phyloP scores from a whole-genome alignment of 37 sponge, comb jelly and placozoan genomes.

The Lycopodina hypogea region DNA sequence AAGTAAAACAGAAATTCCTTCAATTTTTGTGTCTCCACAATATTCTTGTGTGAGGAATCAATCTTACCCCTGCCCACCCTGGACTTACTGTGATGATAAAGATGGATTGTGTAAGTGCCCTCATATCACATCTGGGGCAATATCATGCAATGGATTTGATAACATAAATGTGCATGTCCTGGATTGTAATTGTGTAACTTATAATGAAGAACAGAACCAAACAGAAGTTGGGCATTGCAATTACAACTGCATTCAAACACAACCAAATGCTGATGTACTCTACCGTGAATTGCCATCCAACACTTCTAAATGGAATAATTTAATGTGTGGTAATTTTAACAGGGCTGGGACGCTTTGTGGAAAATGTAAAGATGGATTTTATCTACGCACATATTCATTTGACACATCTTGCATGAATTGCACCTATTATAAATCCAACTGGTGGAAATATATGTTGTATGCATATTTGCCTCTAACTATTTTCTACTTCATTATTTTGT shows the following conservation, averaged over 20 bases:
- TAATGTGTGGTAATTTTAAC: constrained; percentile 28
- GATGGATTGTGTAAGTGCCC: no score
- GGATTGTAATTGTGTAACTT: constrained; percentile 10
- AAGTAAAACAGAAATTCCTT: no score
- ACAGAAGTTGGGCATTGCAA: constrained; percentile 11
- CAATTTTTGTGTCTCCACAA: no score
- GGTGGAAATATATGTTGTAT: not conserved
- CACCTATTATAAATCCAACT: not conserved
- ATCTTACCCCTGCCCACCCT: no score
- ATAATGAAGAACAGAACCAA: not conserved
- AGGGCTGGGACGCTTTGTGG: constrained; percentile 59
- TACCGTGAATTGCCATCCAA: not conserved
- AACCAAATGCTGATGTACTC: not conserved
- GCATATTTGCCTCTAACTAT: constrained; percentile 30
- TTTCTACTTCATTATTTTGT: constrained; percentile 19
- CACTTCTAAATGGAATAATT: not conserved
- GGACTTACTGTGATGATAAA: no score
- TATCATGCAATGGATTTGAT: no score
- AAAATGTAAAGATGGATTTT: constrained; percentile 26
- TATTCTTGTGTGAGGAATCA: no score
- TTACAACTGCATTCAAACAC: not conserved
- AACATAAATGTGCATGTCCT: no score
- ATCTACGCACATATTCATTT: constrained; percentile 33
- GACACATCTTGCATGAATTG: not conserved
- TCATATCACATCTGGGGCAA: no score